These are phyloP conservation scores for Helicoverpa armigera DNA, from an alignment of 1,140 invertebrate species.

Conservation along the genomic window DNA sequence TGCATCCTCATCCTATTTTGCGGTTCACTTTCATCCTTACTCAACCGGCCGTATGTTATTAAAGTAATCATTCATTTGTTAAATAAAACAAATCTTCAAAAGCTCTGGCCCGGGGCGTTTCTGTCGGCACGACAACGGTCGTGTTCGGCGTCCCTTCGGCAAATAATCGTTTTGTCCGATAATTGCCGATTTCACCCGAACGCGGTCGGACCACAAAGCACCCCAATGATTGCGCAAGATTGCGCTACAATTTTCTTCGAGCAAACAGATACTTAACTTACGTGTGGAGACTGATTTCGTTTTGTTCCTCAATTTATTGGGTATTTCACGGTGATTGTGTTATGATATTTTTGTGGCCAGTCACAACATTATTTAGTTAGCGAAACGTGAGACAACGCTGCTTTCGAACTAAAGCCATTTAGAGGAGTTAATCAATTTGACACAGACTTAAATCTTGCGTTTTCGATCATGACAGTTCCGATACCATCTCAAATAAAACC, in stretches of 20 bases:
- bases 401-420: not conserved
- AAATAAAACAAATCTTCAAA: constrained; percentile 47
- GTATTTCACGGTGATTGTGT: constrained; percentile 12
- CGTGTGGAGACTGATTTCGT: constrained; percentile 29
- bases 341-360: constrained; percentile 18
- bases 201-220: constrained; percentile 38
- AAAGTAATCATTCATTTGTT: constrained; percentile 42
- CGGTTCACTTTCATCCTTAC: constrained; percentile 30
- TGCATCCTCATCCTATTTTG: constrained; percentile 4
- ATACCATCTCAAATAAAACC: constrained; percentile 22
- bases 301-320: constrained; percentile 36
- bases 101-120: constrained; percentile 35
- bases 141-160: constrained; percentile 48
- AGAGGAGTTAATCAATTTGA: not conserved
- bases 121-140: constrained; percentile 49
- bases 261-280: constrained; percentile 54
- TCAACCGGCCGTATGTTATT: constrained; percentile 20
- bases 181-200: constrained; percentile 52
- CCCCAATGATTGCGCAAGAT: constrained; percentile 61
- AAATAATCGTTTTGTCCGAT: constrained; percentile 55
- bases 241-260: constrained; percentile 63
- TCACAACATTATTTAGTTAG: not conserved
- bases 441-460: not conserved
- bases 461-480: constrained; percentile 24
- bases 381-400: not conserved